A percentile compares a stretch with the other conserved stretches of the same genome.
phyloP scores from a whole-genome alignment of 2,797 vertebrate species.

The Rhabdomys pumilio region DNA sequence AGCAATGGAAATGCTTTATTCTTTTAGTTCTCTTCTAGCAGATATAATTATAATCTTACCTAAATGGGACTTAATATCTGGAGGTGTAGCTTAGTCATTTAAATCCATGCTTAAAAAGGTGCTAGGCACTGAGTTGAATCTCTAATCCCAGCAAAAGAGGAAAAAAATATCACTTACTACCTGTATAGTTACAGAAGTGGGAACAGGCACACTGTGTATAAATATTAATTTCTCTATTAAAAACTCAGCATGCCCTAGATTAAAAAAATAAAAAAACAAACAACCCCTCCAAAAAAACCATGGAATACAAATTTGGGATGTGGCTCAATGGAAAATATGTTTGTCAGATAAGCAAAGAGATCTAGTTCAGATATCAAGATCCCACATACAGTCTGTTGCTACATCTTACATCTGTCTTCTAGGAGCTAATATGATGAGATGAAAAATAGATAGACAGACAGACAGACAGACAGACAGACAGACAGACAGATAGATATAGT shows the following conservation, averaged over 20 bases:
- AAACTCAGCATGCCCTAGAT: not conserved
- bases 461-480: too few species aligned
- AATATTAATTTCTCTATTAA: not conserved
- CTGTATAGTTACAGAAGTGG: not conserved
- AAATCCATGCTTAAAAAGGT: not conserved
- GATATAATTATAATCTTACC: not conserved
- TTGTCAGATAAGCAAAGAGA: too few species aligned
- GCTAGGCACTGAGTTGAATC: not conserved
- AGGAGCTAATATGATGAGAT: not conserved
- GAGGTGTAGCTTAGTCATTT: not conserved
- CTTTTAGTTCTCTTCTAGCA: not conserved
- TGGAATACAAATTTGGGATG: rapidly evolving
- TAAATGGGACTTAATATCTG: not conserved
- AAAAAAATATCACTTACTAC: not conserved
- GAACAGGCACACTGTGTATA: not conserved
- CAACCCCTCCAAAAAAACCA: not conserved
- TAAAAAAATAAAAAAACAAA: not conserved
- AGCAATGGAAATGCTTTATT: not conserved
- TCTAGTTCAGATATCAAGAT: not conserved
- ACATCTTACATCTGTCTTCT: not conserved
- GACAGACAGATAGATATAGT: not conserved
- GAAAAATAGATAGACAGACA: too few species aligned
- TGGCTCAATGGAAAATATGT: too few species aligned
- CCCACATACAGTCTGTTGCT: not conserved
- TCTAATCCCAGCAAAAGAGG: not conserved